These are phyloP conservation scores for Hydrolagus colliei DNA, from an alignment of 2,797 vertebrate species.

Conservation along the genomic window DNA sequence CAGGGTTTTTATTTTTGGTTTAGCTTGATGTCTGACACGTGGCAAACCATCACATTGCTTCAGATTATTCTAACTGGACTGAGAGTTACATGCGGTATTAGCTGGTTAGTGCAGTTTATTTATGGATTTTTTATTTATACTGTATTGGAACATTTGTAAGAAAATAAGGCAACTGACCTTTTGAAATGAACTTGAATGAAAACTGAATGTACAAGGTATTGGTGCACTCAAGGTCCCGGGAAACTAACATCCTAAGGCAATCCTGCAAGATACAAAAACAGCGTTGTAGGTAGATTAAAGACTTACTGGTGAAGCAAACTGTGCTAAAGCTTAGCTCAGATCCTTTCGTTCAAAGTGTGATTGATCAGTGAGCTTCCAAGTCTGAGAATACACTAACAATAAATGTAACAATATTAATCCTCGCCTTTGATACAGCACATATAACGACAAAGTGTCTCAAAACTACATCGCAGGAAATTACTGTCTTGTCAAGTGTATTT, in stretches of 20 bases:
- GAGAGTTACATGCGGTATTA: neutral
- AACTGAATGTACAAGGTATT: conserved; percentile 91
- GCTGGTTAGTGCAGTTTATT: too few species aligned
- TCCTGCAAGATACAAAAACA: conserved; percentile 63
- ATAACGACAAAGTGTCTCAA: too few species aligned
- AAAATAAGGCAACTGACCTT: conserved; percentile 63
- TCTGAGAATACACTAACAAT: too few species aligned
- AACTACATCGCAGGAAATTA: too few species aligned
- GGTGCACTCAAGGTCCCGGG: conserved; percentile 84
- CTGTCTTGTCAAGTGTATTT: too few species aligned
- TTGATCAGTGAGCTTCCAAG: neutral
- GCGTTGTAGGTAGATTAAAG: conserved; percentile 30
- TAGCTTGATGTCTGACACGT: neutral
- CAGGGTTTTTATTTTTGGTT: neutral
- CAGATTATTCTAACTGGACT: too few species aligned
- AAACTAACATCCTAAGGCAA: conserved; percentile 86
- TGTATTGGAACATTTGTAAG: neutral
- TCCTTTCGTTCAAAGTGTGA: neutral
- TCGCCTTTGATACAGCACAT: too few species aligned
- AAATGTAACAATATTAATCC: too few species aligned
- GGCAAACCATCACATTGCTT: neutral
- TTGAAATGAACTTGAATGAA: conserved; percentile 91
- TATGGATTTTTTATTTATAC: too few species aligned
- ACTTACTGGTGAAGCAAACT: too few species aligned
- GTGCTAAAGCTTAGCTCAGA: neutral